Percentiles rank a stretch among this genome's conserved stretches.
Conservation (phyloP, 2,888 invertebrate genomes). For the Neoascia interrupta region DNA sequence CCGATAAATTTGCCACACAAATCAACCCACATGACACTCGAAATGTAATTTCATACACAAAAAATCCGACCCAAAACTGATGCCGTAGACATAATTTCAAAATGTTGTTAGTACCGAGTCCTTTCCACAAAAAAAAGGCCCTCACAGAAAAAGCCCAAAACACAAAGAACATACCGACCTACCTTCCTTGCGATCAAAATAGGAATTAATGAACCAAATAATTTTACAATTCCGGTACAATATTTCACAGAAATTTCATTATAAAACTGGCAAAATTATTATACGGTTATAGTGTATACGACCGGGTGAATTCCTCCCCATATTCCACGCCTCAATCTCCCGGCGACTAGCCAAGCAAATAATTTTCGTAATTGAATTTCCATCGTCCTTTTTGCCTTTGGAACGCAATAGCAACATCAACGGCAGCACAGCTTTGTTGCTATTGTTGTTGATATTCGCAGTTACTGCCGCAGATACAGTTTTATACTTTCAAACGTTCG, state of each 20-base stretch:
- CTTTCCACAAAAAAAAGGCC: too few species aligned
- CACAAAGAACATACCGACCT: too few species aligned
- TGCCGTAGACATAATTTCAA: too few species aligned
- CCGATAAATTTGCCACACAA: too few species aligned
- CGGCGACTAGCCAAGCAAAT: slow-evolving; percentile 72
- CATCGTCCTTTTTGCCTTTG: slow-evolving; percentile 67
- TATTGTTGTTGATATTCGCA: slow-evolving; percentile 21
- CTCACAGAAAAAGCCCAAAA: too few species aligned
- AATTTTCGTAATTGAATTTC: slow-evolving; percentile 73
- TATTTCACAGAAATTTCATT: slow-evolving; percentile 73
- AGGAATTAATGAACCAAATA: slow-evolving; percentile 72
- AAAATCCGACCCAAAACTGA: too few species aligned
- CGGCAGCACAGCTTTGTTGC: slow-evolving; percentile 9
- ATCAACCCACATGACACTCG: too few species aligned
- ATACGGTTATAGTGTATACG: slow-evolving; percentile 55
- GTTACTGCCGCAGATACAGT: slow-evolving; percentile 53
- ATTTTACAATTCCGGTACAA: slow-evolving; percentile 72
- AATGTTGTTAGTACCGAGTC: too few species aligned
- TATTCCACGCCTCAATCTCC: slow-evolving; percentile 6
- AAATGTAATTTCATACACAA: too few species aligned
- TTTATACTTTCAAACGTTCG: slow-evolving; percentile 19
- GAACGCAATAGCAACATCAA: slow-evolving; percentile 27
- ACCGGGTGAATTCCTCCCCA: background rate
- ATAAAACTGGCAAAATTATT: slow-evolving; percentile 70
- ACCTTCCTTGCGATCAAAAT: slow-evolving; percentile 57